phyloP scores from a whole-genome alignment of 2,797 vertebrate species.

The Sebastes iracundus region DNA sequence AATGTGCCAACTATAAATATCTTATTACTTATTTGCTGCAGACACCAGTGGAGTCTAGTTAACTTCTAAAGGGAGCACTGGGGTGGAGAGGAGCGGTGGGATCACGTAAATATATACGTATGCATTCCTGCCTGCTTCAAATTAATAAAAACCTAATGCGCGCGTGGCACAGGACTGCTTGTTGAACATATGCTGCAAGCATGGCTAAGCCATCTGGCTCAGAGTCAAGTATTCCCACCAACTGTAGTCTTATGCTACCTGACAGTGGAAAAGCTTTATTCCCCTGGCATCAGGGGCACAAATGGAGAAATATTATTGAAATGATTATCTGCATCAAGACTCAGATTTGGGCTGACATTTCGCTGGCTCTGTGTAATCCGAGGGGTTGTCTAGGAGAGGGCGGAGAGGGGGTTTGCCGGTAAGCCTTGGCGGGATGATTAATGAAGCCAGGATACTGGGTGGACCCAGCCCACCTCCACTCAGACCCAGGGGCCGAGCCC shows the following conservation, averaged over 20 bases:
- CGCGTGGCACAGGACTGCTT: constrained; percentile 92
- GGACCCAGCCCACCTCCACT: constrained; percentile 97
- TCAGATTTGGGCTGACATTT: constrained; percentile 99
- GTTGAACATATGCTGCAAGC: constrained; percentile 99
- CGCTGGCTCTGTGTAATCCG: constrained; percentile 99
- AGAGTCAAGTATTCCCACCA: constrained; percentile 99
- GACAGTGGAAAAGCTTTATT: constrained; percentile 99
- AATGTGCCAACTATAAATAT: constrained; percentile 20
- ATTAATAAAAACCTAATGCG: constrained; percentile 98
- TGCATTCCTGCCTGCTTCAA: constrained; percentile 94
- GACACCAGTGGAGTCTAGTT: constrained; percentile 54
- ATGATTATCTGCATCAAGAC: constrained; percentile 99
- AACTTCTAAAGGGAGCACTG: constrained; percentile 55
- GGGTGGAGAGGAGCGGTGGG: constrained; percentile 58
- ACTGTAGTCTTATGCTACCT: constrained; percentile 99
- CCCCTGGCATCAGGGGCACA: constrained; percentile 98
- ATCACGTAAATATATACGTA: constrained; percentile 94
- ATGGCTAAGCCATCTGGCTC: constrained; percentile 99
- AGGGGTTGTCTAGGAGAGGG: constrained; percentile 98
- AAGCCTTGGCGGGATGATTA: constrained; percentile 99
- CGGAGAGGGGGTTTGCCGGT: constrained; percentile 91
- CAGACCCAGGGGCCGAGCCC: constrained; percentile 93
- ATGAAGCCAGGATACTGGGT: constrained; percentile 97
- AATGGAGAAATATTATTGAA: constrained; percentile 99
- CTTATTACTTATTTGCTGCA: constrained; percentile 37